Evolutionary conservation across 2,113 vertebrate species (phyloP).

Genomic region (Erythrolamprus reginae): DNA sequence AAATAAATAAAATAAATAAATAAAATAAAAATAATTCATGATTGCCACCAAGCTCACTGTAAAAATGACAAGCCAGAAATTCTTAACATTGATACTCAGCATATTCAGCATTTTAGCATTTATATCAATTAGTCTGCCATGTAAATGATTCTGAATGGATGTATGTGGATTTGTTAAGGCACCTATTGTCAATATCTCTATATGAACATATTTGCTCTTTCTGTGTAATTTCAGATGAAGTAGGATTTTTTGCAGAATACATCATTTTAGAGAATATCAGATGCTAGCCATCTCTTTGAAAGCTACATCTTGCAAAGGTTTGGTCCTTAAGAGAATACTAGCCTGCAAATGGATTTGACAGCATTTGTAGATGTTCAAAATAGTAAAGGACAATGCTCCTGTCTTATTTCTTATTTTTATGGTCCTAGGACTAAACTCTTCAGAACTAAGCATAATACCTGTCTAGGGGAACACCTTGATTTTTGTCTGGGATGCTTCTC

Average conservation of each 20-base stretch:
- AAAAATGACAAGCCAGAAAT: neutral
- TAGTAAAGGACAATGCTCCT: neutral
- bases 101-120: neutral
- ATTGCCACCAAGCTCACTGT: neutral
- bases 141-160: neutral
- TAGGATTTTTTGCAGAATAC: neutral
- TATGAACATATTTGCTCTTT: neutral
- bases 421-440: neutral
- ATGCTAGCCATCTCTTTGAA: neutral
- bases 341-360: neutral
- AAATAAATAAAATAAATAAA: too few relatives aligned
- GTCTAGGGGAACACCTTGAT: neutral
- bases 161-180: neutral
- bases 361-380: neutral
- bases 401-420: neutral
- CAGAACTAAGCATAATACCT: neutral
- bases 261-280: neutral
- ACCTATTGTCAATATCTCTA: neutral
- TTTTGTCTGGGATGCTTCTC: neutral
- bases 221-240: neutral
- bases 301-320: neutral
- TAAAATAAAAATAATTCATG: too few relatives aligned
- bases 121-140: neutral
- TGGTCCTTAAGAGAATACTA: neutral
- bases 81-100: neutral